A percentile compares a stretch with the other conserved stretches of the same genome.
Conservation (phyloP, 2,113 vertebrate genomes). For the Anguilla rostrata region DNA sequence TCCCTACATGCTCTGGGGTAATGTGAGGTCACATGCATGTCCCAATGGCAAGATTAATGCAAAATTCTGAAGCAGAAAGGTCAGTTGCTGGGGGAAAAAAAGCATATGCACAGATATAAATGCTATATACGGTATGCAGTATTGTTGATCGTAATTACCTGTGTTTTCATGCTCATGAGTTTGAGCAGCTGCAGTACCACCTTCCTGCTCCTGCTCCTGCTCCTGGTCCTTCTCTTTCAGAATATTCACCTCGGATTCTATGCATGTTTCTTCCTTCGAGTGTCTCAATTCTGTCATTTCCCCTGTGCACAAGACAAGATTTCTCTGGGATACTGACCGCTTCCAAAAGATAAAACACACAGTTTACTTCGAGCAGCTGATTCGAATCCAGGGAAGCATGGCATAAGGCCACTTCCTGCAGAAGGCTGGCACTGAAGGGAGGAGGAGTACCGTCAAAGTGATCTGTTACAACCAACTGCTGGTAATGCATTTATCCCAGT, state of each 20-base stretch:
- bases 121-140: not conserved
- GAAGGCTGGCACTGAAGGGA: not conserved
- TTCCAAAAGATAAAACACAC: too few relatives aligned
- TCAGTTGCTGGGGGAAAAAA: too few relatives aligned
- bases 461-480: not conserved
- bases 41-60: too few relatives aligned
- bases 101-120: too few relatives aligned
- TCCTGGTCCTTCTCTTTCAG: not conserved
- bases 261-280: slow-evolving; percentile 10
- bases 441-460: not conserved
- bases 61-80: too few relatives aligned
- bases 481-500: not conserved
- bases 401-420: not conserved
- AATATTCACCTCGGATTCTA: not conserved
- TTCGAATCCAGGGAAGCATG: too few relatives aligned
- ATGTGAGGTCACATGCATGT: too few relatives aligned
- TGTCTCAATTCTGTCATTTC: slow-evolving; percentile 29
- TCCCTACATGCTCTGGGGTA: too few relatives aligned
- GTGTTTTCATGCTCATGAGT: not conserved
- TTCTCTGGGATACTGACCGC: not conserved
- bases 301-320: slow-evolving; percentile 15
- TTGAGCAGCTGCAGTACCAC: not conserved
- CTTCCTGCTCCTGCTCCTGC: not conserved
- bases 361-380: too few relatives aligned
- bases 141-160: not conserved